Percentiles rank a stretch among this genome's conserved stretches.
Evolutionary conservation across 2,797 vertebrate species (phyloP).

Genomic region (Pseudomugil gertrudae): DNA sequence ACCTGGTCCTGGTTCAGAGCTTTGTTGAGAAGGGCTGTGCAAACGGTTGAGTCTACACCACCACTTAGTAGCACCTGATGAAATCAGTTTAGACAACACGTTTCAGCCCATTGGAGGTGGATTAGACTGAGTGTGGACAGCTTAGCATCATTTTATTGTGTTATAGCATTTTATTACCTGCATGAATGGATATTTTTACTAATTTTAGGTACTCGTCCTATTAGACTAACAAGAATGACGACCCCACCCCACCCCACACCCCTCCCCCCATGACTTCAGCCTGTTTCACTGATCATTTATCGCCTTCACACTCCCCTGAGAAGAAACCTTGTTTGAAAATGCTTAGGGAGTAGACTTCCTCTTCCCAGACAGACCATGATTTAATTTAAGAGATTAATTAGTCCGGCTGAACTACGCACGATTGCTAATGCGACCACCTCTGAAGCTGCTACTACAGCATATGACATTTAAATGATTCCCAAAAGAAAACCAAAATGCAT

Average conservation of each 20-base stretch:
- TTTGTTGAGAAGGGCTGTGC: slow-evolving; percentile 96
- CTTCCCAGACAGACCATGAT: slow-evolving; percentile 61
- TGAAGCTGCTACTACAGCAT: slow-evolving; percentile 3
- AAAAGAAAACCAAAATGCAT: neutral
- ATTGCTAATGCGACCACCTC: slow-evolving; percentile 26
- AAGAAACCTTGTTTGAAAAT: slow-evolving; percentile 66
- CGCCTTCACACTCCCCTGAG: slow-evolving; percentile 58
- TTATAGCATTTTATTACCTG: neutral
- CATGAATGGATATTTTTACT: neutral
- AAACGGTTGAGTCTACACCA: slow-evolving; percentile 97
- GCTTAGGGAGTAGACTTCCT: slow-evolving; percentile 53
- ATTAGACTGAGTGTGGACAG: neutral
- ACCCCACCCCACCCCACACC: no score
- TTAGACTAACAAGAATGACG: no score
- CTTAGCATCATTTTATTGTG: neutral
- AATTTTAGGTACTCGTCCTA: neutral
- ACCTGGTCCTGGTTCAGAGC: slow-evolving; percentile 94
- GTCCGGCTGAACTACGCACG: slow-evolving; percentile 51
- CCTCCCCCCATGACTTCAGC: slow-evolving; percentile 15
- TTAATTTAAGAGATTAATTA: slow-evolving; percentile 76
- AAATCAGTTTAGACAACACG: slow-evolving; percentile 2
- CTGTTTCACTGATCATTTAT: slow-evolving; percentile 47
- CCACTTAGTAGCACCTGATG: slow-evolving; percentile 94
- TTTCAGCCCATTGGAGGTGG: neutral
- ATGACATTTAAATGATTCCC: slow-evolving; percentile 14